Percentiles rank a stretch among this genome's conserved stretches.
Evolutionary conservation across 1,140 invertebrate species (phyloP).

Genomic region (Epicauta chinensis): DNA sequence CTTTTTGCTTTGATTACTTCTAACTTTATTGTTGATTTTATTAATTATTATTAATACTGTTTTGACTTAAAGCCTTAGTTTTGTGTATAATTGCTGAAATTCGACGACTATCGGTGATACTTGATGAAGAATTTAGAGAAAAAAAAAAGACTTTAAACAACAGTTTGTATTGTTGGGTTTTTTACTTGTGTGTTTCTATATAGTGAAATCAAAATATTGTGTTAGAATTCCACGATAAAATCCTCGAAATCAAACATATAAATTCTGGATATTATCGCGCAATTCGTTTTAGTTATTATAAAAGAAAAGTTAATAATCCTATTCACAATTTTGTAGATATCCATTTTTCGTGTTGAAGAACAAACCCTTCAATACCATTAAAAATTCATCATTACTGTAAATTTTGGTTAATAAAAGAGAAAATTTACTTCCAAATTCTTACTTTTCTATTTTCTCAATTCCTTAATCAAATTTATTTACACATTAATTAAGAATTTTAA

Average conservation of each 20-base stretch:
- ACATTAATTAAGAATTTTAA: background rate
- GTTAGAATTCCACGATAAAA: slow-evolving; percentile 3
- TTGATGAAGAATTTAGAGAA: background rate
- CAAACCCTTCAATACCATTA: slow-evolving; percentile 16
- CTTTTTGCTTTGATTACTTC: background rate
- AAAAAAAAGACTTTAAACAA: slow-evolving; percentile 16
- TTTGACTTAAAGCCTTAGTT: no score
- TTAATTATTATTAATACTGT: background rate
- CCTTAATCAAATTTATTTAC: background rate
- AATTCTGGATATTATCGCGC: background rate
- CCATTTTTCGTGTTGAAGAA: slow-evolving; percentile 17
- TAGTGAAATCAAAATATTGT: slow-evolving; percentile 14
- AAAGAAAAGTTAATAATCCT: slow-evolving; percentile 7
- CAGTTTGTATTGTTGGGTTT: slow-evolving; percentile 23
- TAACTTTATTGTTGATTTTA: slow-evolving; percentile 2
- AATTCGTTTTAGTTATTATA: slow-evolving; percentile 7
- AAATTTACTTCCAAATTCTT: background rate
- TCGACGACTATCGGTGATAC: slow-evolving; percentile 12
- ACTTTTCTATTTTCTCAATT: background rate
- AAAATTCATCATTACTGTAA: slow-evolving; percentile 24
- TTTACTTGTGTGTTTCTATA: slow-evolving; percentile 22
- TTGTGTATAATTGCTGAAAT: slow-evolving; percentile 2
- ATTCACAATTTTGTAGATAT: slow-evolving; percentile 24
- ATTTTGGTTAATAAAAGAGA: slow-evolving; percentile 29
- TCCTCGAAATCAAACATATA: background rate